A percentile compares a stretch with the other conserved stretches of the same genome.
Evolutionary conservation across 2,113 vertebrate genomes (phyloP).

Genomic region (Cottus gobio): DNA sequence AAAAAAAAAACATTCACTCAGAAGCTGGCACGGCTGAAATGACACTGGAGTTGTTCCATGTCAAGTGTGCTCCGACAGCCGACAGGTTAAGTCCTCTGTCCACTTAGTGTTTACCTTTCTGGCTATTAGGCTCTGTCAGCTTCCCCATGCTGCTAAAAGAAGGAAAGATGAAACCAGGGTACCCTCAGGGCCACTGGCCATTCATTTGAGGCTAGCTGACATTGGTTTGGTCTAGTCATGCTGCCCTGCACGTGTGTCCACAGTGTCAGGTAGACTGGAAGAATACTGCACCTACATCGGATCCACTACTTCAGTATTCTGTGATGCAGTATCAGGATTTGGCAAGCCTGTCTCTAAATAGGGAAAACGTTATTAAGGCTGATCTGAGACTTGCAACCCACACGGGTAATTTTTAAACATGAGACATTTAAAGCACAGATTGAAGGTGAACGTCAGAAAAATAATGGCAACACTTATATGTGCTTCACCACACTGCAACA

Average conservation of each 20-base stretch:
- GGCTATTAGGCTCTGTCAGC: background rate
- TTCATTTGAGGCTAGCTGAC: constrained; percentile 29
- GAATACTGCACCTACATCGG: constrained; percentile 1
- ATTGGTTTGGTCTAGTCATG: constrained; percentile 13
- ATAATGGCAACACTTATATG: constrained; percentile 8
- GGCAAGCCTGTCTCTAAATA: background rate
- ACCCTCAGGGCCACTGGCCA: constrained; percentile 5
- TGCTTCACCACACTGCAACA: constrained; percentile 17
- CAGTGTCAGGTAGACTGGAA: constrained; percentile 33
- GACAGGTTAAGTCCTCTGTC: constrained; percentile 28
- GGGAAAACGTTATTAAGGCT: background rate
- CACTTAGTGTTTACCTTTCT: constrained; percentile 18
- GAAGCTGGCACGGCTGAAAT: background rate
- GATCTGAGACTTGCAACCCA: constrained; percentile 6
- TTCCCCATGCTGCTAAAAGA: background rate
- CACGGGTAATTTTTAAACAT: constrained; percentile 28
- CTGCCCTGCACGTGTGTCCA: background rate
- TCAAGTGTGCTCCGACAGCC: constrained; percentile 10
- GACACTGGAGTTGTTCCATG: constrained; percentile 14
- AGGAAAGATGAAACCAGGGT: constrained; percentile 35
- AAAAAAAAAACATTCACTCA: constrained; percentile 17
- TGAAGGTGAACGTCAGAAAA: constrained; percentile 18
- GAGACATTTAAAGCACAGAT: constrained; percentile 9
- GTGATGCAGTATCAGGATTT: constrained; percentile 29
- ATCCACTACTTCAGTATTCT: background rate